Evolutionary conservation across 2,888 invertebrate species (phyloP), one percentile per base, ranked within the genome.

Genomic region (Philopedon plagiatum): DNA sequence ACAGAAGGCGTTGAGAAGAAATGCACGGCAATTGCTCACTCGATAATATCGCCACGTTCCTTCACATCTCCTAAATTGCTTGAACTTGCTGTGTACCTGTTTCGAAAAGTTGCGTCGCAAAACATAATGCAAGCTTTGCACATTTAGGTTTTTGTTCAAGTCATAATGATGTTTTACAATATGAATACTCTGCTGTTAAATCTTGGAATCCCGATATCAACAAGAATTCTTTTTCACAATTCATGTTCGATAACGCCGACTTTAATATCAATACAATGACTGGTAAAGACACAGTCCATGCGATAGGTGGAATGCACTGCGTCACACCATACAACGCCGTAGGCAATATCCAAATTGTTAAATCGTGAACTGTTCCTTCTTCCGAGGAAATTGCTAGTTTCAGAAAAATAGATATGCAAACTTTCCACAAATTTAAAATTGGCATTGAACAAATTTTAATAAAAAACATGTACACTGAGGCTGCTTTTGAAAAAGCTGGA

Each of bases 301-400:
- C 62, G 44, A 72, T 69, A 68, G 72, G 72, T 26, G 58, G 56
- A 26, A 72, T 72, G 37, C 62, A 69, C 21, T 72, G 72, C 60
- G 46, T 61, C 37, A 70, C 56, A 56, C 65, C 65, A 21, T 46
- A 37, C 49, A 15, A 44, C n/a, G 44, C 44, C 13, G 19, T 44
- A 15, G 15, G 19, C 19, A 15, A 34, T 11, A 34, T 2, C 5
- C 7, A 11, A 44, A 19, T 44, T 2, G 4, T 15, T 44, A 44
- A 44, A 44, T 15, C 15, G 18, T 8, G 5, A 13, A 13, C 44
- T 13, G 44, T 15, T 9, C 44, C 44, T 13, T 13, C 15, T 44
- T 19, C 44, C 1, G 15, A 9, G 1, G 15, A 9, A 13, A 44
- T 44, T 9, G 44, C n/a, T 15, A 13, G n/a, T 13, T 9, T 8